Base-by-base conservation (phyloP, 2,113 vertebrate genomes). In the Phocoena phocoena region DNA sequence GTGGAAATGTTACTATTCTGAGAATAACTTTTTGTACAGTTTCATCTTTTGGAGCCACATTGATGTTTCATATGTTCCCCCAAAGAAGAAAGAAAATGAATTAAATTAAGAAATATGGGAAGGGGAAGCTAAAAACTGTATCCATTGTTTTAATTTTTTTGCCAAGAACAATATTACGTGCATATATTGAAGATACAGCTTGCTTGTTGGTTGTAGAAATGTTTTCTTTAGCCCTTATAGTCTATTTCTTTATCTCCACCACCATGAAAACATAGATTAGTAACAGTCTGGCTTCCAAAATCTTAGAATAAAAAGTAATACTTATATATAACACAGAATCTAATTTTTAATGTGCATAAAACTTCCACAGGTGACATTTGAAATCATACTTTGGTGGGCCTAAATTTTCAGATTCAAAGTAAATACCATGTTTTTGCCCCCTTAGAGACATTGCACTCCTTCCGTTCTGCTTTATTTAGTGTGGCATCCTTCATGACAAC, bases 231-330 rank as follows among this genome's bases (percentile, higher is more conserved):
- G 21, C 41, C 73, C 97, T 96, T 92, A 95, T 87, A 93, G 80
- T 94, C 79, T 97, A 81, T 95, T 96, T 97, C 76, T 97, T 96
- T 80, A 97, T 97, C 97, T 98, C 97, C 98, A 93, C 14, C 91
- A 89, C 94, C 96, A 92, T 96, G 97, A 96, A 95, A 98, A 97
- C 81, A 97, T 94, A 97, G 88, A 97, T 92, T 8, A 25, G 96
- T 89, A 97, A 90, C 68, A 60, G 60, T 60, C 92, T 74, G 87
- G 53, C 96, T 97, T 97, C 97, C 95, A 95, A 98, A 98, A 96
- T 96, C 5, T 94, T 95, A 96, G 92, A 98, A 98, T 92, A 97
- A 86, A 97, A 83, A 36, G 36, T 71, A 62, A 53, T 76, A 80
- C 53, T 68, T 55, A 33, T 2, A 41, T 58, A 55, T 80, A 95